Evolutionary conservation across 2,113 vertebrate species (phyloP), one percentile per base, ranked within the genome.

Genomic region (Tychaedon coryphoeus): DNA sequence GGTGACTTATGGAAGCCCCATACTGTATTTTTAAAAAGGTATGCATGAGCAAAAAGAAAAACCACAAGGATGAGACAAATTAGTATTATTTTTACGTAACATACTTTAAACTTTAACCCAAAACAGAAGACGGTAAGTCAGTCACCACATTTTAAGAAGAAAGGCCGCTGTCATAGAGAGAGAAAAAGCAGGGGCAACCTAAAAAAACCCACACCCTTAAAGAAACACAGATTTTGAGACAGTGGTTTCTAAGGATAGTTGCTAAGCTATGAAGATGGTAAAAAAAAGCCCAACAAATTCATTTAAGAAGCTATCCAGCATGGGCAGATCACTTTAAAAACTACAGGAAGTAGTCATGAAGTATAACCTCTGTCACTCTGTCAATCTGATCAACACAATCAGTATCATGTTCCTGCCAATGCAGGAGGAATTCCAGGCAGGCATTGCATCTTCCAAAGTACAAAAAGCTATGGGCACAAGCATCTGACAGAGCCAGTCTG

Each of bases 201-300:
- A 38, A 70, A 72, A 34, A 78, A 61, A 7, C 6, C 7, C 45
- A 47, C 11, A 33, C 16, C 62, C 33, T 77, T 74, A 50, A 25
- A 86, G 61, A 90, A 88, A 86, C 72, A 66, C 25, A 88, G 56
- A 82, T 92, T 70, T 73, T 88, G 60, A 90, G 43, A 83, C 4
- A 83, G n/a, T 53, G 48, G 85, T 88, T 83, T 95, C 92, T 62
- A 93, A 80, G 74, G 66, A 91, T 38, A 51, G 82, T 93, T 93
- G 75, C 87, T 90, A 93, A 86, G 78, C 29, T 90, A 87, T 51
- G 43, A 92, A 70, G 51, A 92, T 29, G 18, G 48, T 12, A 8
- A 62, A 50, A 73, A 54, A 23, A 8, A 1, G 0, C 14, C 34
- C 43, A 72, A 36, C 18, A 73, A 60, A 25, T 9, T 14, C 13